Base-by-base conservation (phyloP, 2,888 invertebrate species). In the Drosophila imparisetae region DNA sequence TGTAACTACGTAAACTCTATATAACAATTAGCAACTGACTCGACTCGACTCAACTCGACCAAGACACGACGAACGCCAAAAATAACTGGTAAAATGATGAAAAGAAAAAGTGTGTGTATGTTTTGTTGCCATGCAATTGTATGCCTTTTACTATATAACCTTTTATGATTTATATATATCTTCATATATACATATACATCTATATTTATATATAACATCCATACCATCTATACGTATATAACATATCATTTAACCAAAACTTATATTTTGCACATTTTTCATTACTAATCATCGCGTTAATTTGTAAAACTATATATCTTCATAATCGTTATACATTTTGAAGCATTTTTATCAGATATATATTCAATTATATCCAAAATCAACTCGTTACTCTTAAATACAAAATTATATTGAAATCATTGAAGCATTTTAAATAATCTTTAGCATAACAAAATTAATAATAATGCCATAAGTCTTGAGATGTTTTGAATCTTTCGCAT, bases 111-210 rank as follows among this genome's bases (percentile, higher is more conserved):
- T 87, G 90, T 89, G 87, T 87, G 87, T 87, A 85, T 87, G 80
- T 87, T 87, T 87, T 86, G 82, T 86, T 89, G 87, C 87, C 84
- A 89, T 90, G 84, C 88, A 87, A 80, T 80, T 89, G 78, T 81
- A 75, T 83, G 75, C 85, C 83, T 87, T 87, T 87, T 85, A 80
- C 80, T 80, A 80, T 80, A 80, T 82, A 74, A 65, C 53, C 64
- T 71, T 80, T 75, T 71, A 66, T 78, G 8, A 69, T 59, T 66
- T 71, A 65, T 70, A 81, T 60, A 34, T 73, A 63, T 66, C 48
- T 62, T 54, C 45, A 45, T 45, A 5, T 45, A 24, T 45, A 45
- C 7, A 60, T 21, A 53, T 40, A 52, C 13, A 58, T 53, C 55
- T 36, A 55, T 49, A 13, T 38, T 13, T 52, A 34, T 45, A 53